Evolutionary conservation across 2,113 vertebrate genomes (phyloP).

Genomic region (Emydocephalus ijimae): DNA sequence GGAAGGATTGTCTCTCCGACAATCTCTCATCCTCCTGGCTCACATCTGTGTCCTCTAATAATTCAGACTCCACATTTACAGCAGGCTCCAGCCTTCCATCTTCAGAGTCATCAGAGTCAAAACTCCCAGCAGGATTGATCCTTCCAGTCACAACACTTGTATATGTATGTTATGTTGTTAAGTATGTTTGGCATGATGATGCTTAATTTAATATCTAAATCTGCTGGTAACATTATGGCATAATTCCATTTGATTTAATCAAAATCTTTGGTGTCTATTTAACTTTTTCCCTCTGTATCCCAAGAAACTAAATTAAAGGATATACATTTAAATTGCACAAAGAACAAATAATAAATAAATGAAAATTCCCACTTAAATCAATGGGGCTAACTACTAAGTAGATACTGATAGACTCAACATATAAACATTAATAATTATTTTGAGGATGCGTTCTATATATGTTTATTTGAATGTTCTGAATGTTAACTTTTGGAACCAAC

Average conservation of each 20-base stretch:
- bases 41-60: too few relatives aligned
- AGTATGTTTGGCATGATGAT: not conserved
- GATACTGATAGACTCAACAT: not conserved
- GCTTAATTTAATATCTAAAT: not conserved
- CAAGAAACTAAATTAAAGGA: not conserved
- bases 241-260: not conserved
- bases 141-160: not conserved
- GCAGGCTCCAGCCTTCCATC: too few relatives aligned
- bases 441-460: not conserved
- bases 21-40: too few relatives aligned
- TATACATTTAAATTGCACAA: not conserved
- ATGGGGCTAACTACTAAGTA: not conserved
- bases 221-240: not conserved
- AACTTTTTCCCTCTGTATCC: not conserved
- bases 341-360: not conserved
- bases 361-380: not conserved
- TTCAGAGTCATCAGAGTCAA: too few relatives aligned
- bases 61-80: too few relatives aligned
- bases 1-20: too few relatives aligned
- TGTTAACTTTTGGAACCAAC: not conserved
- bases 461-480: not conserved
- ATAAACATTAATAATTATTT: not conserved
- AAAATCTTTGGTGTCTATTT: not conserved
- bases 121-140: too few relatives aligned
- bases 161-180: not conserved